Base-by-base conservation (phyloP, 2,797 vertebrate species). In the Enteromius radiatus region DNA sequence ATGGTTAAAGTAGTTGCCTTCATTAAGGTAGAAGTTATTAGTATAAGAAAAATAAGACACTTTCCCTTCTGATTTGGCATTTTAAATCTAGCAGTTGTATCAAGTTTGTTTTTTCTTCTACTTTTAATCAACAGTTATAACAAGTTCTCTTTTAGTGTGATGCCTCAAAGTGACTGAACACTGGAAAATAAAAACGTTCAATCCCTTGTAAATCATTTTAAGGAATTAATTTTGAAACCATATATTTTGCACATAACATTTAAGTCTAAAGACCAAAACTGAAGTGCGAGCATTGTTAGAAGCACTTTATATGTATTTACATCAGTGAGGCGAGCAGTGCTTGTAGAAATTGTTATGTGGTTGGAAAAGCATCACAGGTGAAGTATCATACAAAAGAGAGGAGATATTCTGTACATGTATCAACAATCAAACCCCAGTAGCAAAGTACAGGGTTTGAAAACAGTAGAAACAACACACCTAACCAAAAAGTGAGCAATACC, bases 231-330 rank as follows among this genome's bases (percentile, higher is more conserved):
- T 75, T 4, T 5, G 1, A 36, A 59, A 70, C 5, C 36, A 28
- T 36, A 54, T 38, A 38, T n/a, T 64, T 26, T 45, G 12, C 4
- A 28, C 9, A n/a, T 38, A 31, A 70, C 17, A 41, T 21, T 75
- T 45, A 19, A 80, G 19, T n/a, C 41, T 71, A 21, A 68, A 28
- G 63, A 14, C 45, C 59, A 69, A 17, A 36, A 31, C 9, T 61
- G 28, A 49, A 26, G 21, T 69, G 59, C 69, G 59, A 78, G 14
- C 11, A 15, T 33, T 64, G 61, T 80, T 73, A 80, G 68, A 59
- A 81, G 64, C 28, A 19, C 23, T 65, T 49, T 17, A 81, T 52
- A 74, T 38, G 31, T 81, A 81, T 81, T 67, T 81, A 75, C 70
- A 81, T 26, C 69, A 59, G 33, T 41, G 26, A 80, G 78, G 52